Evolutionary conservation across 2,797 vertebrate species (phyloP), one percentile per base, ranked within the genome.

Genomic region (Sebastes diploproa): DNA sequence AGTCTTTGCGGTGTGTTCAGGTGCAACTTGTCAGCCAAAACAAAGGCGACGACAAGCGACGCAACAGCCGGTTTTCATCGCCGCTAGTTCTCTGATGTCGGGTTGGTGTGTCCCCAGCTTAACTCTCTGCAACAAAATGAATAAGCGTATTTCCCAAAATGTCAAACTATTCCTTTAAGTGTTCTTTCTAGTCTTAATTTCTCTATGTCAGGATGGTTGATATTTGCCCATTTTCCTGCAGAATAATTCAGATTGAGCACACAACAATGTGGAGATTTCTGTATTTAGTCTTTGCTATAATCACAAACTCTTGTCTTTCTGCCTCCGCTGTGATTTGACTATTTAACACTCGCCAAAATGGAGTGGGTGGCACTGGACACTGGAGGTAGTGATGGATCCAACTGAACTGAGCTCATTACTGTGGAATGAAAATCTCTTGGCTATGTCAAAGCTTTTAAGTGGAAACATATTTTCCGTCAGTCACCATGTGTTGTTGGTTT

Each of bases 221-320:
- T n/a, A 30, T 38, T 66, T 72, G 22, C 13, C 2, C 34, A 25
- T 60, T 55, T 59, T 23, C 30, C 56, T 23, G 56, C 52, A 42
- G 23, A 78, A 38, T 66, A 59, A 77, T 61, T 78, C 73, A 75
- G 54, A 63, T 14, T 25, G 6, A 66, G 11, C 56, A 18, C 18
- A 63, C 50, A 59, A 27, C 32, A 14, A 56, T 46, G 42, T 58
- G 4, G 13, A 63, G 3, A 25, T 76, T 58, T 50, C 20, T 55
- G 52, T 56, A 23, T 70, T 70, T 23, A 32, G 20, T 36, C 27
- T 64, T 25, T 62, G 18, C 58, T 71, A 16, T 34, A 30, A 63
- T 75, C 58, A 30, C 29, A 74, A 67, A 56, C 11, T 59, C n/a
- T 54, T 75, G 22, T 63, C 55, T 68, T 71, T 75, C 52, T 67